phyloP scores from a whole-genome alignment of 2,888 invertebrate genomes.

The Epinotia brunnichana region DNA sequence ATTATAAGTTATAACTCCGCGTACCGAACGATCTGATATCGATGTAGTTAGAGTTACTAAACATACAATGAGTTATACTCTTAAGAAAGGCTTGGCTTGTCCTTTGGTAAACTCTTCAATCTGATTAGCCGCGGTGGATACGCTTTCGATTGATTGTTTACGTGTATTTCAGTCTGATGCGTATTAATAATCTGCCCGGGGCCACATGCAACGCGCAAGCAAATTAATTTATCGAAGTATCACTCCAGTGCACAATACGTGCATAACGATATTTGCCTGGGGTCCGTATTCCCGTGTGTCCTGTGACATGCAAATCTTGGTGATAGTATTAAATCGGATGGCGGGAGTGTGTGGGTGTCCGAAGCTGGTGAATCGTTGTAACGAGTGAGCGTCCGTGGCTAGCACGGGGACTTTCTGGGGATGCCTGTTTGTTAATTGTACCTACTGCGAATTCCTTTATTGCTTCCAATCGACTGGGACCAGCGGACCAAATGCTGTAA shows the following conservation, averaged over 20 bases:
- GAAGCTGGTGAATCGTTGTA: conserved; percentile 72
- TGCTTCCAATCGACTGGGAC: conserved; percentile 58
- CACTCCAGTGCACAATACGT: conserved; percentile 59
- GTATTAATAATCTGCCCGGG: conserved; percentile 36
- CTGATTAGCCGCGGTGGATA: neutral
- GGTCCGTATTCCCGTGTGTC: conserved; percentile 56
- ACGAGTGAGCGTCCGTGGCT: conserved; percentile 53
- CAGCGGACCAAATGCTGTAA: conserved; percentile 30
- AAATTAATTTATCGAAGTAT: conserved; percentile 55
- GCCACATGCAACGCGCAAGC: conserved; percentile 31
- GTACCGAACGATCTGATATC: too few relatives aligned
- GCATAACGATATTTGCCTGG: conserved; percentile 62
- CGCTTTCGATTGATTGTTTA: conserved; percentile 26
- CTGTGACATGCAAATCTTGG: conserved; percentile 83
- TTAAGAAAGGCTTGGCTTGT: neutral
- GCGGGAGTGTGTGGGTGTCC: conserved; percentile 66
- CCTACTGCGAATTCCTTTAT: conserved; percentile 59
- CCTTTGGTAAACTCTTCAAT: neutral
- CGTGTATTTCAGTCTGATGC: conserved; percentile 27
- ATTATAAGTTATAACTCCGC: too few relatives aligned
- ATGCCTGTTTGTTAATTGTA: conserved; percentile 66
- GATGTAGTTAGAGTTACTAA: too few relatives aligned
- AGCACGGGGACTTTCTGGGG: conserved; percentile 44
- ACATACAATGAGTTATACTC: too few relatives aligned
- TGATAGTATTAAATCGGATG: conserved; percentile 80